A percentile compares a stretch with the other conserved stretches of the same genome.
Conservation (phyloP, 2,888 invertebrate species). For the Eucera pruinosa region DNA sequence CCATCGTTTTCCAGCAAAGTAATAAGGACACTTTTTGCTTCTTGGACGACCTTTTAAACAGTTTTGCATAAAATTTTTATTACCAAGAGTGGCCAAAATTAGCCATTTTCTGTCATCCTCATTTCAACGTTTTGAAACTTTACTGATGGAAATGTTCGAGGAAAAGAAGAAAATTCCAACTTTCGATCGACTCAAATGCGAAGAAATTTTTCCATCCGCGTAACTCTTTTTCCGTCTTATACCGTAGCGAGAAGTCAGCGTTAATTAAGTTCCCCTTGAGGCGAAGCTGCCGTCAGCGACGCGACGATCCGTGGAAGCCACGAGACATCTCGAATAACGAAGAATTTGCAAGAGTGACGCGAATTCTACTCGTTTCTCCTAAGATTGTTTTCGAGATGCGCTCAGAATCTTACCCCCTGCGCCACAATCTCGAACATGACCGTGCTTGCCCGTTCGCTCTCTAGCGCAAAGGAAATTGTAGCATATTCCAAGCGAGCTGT, state of each 20-base stretch:
- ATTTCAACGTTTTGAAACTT: too few species aligned
- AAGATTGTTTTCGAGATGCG: conserved; percentile 12
- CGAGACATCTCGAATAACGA: conserved; percentile 9
- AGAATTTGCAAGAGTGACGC: background rate
- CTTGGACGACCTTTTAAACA: too few species aligned
- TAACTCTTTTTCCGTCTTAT: background rate
- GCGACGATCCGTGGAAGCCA: conserved; percentile 18
- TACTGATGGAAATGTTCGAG: too few species aligned
- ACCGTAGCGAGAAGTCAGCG: conserved; percentile 13
- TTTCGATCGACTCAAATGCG: background rate
- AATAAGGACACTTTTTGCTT: too few species aligned
- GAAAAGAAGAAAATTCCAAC: too few species aligned
- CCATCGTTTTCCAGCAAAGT: background rate
- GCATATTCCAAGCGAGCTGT: conserved; percentile 50
- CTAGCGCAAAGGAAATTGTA: conserved; percentile 20
- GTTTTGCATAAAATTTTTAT: too few species aligned
- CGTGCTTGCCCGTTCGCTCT: background rate
- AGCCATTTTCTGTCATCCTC: too few species aligned
- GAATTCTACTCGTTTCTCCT: conserved; percentile 6
- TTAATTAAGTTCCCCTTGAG: conserved; percentile 42
- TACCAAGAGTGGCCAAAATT: too few species aligned
- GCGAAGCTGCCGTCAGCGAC: background rate
- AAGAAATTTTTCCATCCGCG: background rate
- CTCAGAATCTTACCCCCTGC: background rate
- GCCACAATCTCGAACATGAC: conserved; percentile 28